Evolutionary conservation across 2,113 vertebrate species (phyloP).

Genomic region (Labeo catla): DNA sequence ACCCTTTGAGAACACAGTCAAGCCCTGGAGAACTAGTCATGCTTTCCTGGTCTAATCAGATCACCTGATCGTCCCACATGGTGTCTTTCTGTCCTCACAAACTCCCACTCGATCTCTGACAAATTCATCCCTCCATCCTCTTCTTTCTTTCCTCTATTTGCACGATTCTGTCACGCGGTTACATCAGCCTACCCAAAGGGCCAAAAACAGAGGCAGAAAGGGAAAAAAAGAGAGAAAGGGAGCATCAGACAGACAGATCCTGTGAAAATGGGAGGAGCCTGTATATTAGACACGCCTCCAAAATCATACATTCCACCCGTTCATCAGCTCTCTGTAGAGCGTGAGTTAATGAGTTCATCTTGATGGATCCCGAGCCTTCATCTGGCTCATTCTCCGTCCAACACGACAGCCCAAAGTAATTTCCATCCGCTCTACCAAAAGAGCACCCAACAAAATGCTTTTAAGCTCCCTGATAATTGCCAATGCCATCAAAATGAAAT

Average conservation of each 20-base stretch:
- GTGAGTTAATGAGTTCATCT: conserved; percentile 39
- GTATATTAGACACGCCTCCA: conserved; percentile 18
- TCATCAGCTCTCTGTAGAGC: conserved; percentile 35
- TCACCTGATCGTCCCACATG: conserved; percentile 52
- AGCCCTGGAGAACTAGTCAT: conserved; percentile 53
- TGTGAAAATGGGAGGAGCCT: conserved; percentile 34
- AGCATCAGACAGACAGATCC: background rate
- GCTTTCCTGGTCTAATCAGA: conserved; percentile 40
- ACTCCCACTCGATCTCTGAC: conserved; percentile 43
- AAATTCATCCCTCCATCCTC: conserved; percentile 46
- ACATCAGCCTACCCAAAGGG: conserved; percentile 56
- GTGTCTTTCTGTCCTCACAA: conserved; percentile 45
- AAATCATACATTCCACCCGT: conserved; percentile 40
- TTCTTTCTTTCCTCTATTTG: conserved; percentile 49
- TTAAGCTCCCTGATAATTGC: background rate
- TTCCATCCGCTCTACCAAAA: background rate
- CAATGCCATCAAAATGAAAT: background rate
- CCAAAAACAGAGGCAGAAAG: conserved; percentile 43
- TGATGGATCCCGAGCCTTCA: conserved; percentile 6
- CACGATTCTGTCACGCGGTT: conserved; percentile 57
- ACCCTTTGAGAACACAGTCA: conserved; percentile 75
- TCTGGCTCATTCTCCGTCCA: background rate
- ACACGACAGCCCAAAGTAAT: background rate
- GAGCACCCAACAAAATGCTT: conserved; percentile 8
- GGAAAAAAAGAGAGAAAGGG: conserved; percentile 8